Evolutionary conservation across 2,113 vertebrate genomes (phyloP), one percentile per base, ranked within the genome.

Genomic region (Psilopogon haemacephalus): DNA sequence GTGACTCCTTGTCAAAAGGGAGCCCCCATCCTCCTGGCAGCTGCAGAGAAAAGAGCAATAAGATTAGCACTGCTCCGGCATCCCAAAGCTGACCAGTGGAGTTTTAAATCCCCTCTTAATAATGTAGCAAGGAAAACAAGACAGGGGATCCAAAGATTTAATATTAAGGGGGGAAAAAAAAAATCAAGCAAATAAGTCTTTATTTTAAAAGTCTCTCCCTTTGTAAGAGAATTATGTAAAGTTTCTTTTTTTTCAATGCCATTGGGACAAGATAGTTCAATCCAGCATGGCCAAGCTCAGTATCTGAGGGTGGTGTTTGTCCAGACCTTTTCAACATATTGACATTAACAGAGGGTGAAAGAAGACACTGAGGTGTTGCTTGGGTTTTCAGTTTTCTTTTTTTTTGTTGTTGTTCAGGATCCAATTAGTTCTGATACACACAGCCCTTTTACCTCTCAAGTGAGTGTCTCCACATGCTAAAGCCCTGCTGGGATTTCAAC

Each of bases 31-130:
- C 48, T 50, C 48, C 48, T 50, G 23, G 48, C 48, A 70, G 56
- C 37, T 89, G 69, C 23, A 26, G 77, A 68, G 83, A 84, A 73
- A 52, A 85, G 84, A 84, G 16, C 27, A 50, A 70, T 50, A 68
- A 90, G 88, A 35, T 8, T 46, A 84, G 42, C 59, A 4, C 48
- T 55, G 62, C 71, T 83, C 32, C 78, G 77, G 67, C 55, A 80
- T 76, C 73, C 63, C 4, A 54, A 67, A 33, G 38, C 63, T 89
- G 78, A 44, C 86, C 71, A 38, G 46, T 12, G 68, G 30, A 71
- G 40, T 85, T 96, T 90, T 14, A 96, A 94, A 94, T 94, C 78
- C 74, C 77, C 73, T 90, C 64, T 80, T 70, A 72, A 92, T 95
- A 94, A 91, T 32, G 44, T 9, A 80, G 88, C 73, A 46, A 67